These are phyloP conservation scores for Neolamprologus kungweensis DNA, from an alignment of 2,113 vertebrate genomes.

Conservation along the genomic window DNA sequence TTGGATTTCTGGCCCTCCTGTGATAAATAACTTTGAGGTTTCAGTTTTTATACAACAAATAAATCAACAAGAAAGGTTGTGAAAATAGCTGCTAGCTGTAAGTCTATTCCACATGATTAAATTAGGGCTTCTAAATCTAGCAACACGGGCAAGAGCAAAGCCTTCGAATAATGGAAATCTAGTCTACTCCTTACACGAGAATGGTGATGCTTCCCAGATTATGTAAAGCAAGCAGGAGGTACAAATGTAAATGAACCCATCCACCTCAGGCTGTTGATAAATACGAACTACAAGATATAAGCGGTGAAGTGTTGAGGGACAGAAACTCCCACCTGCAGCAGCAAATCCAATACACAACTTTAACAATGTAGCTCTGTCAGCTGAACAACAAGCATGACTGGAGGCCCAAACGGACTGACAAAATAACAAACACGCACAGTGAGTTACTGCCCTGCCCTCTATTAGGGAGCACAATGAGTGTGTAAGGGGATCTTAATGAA, in stretches of 20 bases:
- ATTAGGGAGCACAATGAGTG: constrained; percentile 57
- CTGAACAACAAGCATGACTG: constrained; percentile 32
- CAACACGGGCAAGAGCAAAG: neutral
- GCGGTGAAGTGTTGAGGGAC: neutral
- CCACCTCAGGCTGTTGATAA: constrained; percentile 1
- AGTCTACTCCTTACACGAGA: neutral
- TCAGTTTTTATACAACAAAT: neutral
- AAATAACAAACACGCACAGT: constrained; percentile 41
- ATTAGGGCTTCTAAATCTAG: neutral
- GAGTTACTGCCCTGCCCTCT: constrained; percentile 50
- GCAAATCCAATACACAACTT: constrained; percentile 39
- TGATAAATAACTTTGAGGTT: neutral
- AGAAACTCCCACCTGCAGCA: constrained; percentile 40
- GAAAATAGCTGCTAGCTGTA: neutral
- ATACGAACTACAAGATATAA: neutral
- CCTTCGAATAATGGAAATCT: neutral
- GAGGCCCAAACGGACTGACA: constrained; percentile 32
- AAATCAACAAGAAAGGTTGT: neutral
- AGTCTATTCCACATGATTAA: neutral
- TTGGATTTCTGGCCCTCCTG: neutral
- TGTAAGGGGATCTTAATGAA: constrained; percentile 67
- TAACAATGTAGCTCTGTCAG: constrained; percentile 41
- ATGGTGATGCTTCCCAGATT: neutral
- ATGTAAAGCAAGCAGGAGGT: neutral
- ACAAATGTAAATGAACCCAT: constrained; percentile 27